Evolutionary conservation across 2,888 invertebrate genomes (phyloP).

Genomic region (Blera fallax): DNA sequence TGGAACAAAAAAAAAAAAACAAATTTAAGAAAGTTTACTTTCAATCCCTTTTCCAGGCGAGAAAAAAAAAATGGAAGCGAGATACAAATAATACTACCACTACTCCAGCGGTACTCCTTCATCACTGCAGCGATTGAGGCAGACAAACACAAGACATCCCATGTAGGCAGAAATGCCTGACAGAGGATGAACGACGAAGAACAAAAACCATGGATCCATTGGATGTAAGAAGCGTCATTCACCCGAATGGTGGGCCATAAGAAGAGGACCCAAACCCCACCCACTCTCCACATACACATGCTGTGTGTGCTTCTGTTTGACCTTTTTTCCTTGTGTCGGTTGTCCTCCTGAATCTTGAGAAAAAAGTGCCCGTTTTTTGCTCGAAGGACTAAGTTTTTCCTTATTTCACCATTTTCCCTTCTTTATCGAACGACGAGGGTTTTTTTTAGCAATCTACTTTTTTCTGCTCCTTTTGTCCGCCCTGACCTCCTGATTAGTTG

Average conservation of each 20-base stretch:
- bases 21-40: conserved; percentile 45
- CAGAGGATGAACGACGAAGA: conserved; percentile 39
- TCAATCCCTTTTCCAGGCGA: conserved; percentile 43
- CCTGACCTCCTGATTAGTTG: conserved; percentile 63
- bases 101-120: conserved; percentile 24
- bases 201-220: conserved; percentile 17
- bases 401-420: conserved; percentile 56
- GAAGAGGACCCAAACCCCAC: not conserved
- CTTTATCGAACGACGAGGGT: not conserved
- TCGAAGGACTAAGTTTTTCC: conserved; percentile 57
- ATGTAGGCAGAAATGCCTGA: conserved; percentile 56
- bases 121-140: conserved; percentile 50
- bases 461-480: not conserved
- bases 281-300: conserved; percentile 14
- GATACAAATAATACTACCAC: conserved; percentile 15
- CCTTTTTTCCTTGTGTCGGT: not conserved
- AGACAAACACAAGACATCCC: conserved; percentile 37
- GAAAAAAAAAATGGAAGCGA: not conserved
- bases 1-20: not conserved
- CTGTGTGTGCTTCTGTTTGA: conserved; percentile 6
- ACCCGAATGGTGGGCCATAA: not conserved
- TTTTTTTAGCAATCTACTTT: conserved; percentile 32
- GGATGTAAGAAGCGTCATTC: conserved; percentile 34
- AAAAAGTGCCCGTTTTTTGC: not conserved
- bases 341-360: not conserved